Conservation (phyloP, 2,113 vertebrate genomes). For the Silurus glanis region DNA sequence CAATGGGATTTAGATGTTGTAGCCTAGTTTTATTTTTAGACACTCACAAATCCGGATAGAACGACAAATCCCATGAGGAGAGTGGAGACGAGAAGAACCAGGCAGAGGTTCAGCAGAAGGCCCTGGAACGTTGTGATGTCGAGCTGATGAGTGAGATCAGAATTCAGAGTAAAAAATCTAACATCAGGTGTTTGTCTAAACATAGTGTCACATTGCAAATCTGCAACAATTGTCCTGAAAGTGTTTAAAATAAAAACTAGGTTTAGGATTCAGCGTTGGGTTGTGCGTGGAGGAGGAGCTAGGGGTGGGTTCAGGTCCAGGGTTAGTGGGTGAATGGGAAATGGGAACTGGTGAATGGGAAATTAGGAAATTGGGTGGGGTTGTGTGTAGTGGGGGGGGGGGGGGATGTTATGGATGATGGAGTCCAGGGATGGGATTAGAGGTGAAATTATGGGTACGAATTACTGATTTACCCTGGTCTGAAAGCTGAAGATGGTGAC, state of each 20-base stretch:
- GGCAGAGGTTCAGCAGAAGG: constrained; percentile 81
- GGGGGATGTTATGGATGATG: too few relatives aligned
- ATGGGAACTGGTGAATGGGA: too few relatives aligned
- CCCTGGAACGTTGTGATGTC: constrained; percentile 91
- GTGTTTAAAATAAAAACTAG: neutral
- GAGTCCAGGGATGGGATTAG: too few relatives aligned
- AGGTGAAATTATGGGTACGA: neutral
- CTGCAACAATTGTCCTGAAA: neutral
- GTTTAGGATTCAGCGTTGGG: too few relatives aligned
- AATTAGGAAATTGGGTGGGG: too few relatives aligned
- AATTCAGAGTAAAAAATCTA: neutral
- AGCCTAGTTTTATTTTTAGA: constrained; percentile 27
- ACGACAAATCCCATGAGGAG: constrained; percentile 80
- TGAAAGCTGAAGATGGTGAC: constrained; percentile 95
- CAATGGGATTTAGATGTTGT: constrained; percentile 4
- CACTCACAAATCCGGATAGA: constrained; percentile 88
- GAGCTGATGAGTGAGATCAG: constrained; percentile 65
- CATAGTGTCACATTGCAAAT: neutral
- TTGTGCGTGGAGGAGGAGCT: neutral
- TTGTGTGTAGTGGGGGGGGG: too few relatives aligned
- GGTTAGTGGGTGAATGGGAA: too few relatives aligned
- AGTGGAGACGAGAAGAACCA: constrained; percentile 85
- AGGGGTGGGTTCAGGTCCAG: neutral
- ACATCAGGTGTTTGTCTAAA: neutral
- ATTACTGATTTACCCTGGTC: constrained; percentile 77